phyloP scores from a whole-genome alignment of 2,113 vertebrate genomes.

The Hypomesus transpacificus region DNA sequence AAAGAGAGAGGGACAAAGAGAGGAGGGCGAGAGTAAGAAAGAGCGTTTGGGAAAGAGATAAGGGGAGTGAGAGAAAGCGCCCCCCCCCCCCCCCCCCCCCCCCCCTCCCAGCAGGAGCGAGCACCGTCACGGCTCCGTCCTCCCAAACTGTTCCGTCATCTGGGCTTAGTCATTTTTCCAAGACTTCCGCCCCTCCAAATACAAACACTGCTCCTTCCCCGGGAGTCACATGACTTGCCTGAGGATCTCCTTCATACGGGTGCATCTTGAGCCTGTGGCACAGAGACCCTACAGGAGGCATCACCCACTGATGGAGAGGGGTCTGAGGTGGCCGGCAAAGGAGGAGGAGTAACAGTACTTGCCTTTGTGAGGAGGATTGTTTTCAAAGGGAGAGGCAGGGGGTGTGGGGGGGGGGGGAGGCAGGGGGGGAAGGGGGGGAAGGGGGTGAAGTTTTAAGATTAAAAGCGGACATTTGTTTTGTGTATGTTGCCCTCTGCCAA shows the following conservation, averaged over 20 bases:
- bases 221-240: background rate
- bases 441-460: conserved; percentile 50
- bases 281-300: background rate
- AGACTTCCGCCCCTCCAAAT: background rate
- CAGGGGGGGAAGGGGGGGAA: conserved; percentile 9
- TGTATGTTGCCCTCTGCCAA: conserved; percentile 56
- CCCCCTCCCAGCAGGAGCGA: conserved; percentile 28
- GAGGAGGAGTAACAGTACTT: conserved; percentile 34
- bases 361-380: conserved; percentile 50
- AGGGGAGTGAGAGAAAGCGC: background rate
- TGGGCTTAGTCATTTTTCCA: background rate
- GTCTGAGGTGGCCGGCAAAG: conserved; percentile 2
- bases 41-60: background rate
- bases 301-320: background rate
- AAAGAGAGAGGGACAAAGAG: background rate
- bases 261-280: too few relatives aligned
- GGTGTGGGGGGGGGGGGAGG: conserved; percentile 2
- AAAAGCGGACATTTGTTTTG: conserved; percentile 67
- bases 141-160: conserved; percentile 1
- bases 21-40: background rate
- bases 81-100: conserved; percentile 5
- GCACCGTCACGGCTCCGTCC: conserved; percentile 23
- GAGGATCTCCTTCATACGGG: too few relatives aligned
- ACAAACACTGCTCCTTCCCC: background rate
- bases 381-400: conserved; percentile 36